phyloP scores from a whole-genome alignment of 2,113 vertebrate species.

The Chaetodon trifascialis region DNA sequence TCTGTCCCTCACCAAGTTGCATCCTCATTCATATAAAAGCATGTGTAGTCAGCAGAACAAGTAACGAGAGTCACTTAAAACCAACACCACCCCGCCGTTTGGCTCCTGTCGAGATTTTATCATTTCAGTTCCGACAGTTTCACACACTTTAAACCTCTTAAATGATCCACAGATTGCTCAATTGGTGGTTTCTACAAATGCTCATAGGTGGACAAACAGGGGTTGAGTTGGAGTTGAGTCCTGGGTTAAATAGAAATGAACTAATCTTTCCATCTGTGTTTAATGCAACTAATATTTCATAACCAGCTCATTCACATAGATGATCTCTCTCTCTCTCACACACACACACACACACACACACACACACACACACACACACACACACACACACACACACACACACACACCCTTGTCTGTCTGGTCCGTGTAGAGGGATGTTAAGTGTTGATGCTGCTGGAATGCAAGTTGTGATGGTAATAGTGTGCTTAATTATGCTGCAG shows the following conservation, averaged over 20 bases:
- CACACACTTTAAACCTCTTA: background rate
- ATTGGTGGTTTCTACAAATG: background rate
- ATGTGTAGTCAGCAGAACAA: constrained; percentile 44
- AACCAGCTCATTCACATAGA: constrained; percentile 41
- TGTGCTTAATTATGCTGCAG: constrained; percentile 44
- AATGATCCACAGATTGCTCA: background rate
- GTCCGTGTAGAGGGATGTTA: constrained; percentile 19
- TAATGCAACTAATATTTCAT: constrained; percentile 46
- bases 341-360: background rate
- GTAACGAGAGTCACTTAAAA: constrained; percentile 39
- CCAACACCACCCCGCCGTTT: constrained; percentile 58
- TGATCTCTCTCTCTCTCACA: constrained; percentile 33
- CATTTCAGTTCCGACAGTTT: background rate
- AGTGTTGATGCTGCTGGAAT: constrained; percentile 30
- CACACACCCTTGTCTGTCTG: constrained; percentile 27
- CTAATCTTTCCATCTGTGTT: constrained; percentile 49
- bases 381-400: constrained; percentile 7
- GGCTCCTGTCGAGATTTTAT: background rate
- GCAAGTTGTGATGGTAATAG: constrained; percentile 18
- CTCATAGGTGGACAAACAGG: background rate
- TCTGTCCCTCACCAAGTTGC: constrained; percentile 67
- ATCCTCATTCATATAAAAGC: constrained; percentile 64
- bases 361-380: constrained; percentile 5
- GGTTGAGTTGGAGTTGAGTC: constrained; percentile 73
- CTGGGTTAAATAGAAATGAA: constrained; percentile 29